Conservation (phyloP, 2,113 vertebrate genomes). For the Takifugu bimaculatus region DNA sequence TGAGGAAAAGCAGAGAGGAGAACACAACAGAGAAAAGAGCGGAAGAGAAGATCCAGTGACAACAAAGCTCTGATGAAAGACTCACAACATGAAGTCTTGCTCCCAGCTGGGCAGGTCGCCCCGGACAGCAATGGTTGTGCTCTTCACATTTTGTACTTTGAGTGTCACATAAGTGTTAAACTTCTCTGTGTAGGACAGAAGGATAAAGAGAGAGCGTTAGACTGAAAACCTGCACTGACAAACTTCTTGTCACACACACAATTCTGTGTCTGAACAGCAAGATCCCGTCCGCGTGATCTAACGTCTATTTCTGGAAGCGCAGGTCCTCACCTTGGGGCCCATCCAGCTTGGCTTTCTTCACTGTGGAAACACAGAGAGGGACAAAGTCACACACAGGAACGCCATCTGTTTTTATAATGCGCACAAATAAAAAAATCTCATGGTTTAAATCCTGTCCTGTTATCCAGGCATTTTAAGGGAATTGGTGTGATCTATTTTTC, state of each 20-base stretch:
- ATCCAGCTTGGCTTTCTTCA: conserved; percentile 97
- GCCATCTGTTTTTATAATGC: conserved; percentile 56
- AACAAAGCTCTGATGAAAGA: conserved; percentile 41
- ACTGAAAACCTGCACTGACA: not conserved
- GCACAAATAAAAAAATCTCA: conserved; percentile 12
- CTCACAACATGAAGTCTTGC: conserved; percentile 99
- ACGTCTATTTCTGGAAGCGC: conserved; percentile 30
- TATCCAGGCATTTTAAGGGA: conserved; percentile 4
- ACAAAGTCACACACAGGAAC: conserved; percentile 61
- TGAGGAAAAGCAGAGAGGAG: conserved; percentile 18
- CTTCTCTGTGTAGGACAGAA: conserved; percentile 79
- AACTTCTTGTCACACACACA: conserved; percentile 11
- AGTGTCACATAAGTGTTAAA: conserved; percentile 98
- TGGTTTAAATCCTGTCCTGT: not conserved
- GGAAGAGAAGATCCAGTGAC: conserved; percentile 1
- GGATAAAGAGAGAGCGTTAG: conserved; percentile 7
- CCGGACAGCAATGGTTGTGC: conserved; percentile 92
- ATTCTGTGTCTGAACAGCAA: conserved; percentile 12
- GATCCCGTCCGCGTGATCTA: conserved; percentile 10
- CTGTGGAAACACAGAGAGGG: conserved; percentile 77
- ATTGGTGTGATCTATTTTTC: conserved; percentile 5
- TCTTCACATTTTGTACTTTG: conserved; percentile 99
- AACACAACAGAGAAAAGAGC: not conserved
- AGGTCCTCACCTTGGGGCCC: conserved; percentile 89
- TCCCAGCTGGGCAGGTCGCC: conserved; percentile 96